Base-by-base conservation (phyloP, 2,797 vertebrate genomes). In the Rhinatrema bivittatum region DNA sequence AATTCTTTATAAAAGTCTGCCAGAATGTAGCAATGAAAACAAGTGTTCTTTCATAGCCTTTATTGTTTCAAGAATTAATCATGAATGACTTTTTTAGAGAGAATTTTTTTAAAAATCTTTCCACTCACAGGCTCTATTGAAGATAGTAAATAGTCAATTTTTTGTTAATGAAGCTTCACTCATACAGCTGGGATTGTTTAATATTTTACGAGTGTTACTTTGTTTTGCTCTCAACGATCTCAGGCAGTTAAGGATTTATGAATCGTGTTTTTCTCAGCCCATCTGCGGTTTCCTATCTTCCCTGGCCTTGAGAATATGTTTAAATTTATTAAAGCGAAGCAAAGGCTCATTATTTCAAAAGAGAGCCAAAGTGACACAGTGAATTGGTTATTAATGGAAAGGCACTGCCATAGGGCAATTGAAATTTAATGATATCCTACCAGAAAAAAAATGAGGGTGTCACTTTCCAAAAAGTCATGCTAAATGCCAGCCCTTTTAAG, bases 401-500 rank as follows among this genome's bases (percentile, higher is more conserved):
- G 87, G 89, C 90, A 88, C 92, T 92, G 96, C 94, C 94, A 97
- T 91, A 84, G 88, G 94, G 96, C 91, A 91, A 94, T 94, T 94
- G 94, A 94, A 95, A 97, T 97, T 96, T 95, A 98, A 98, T 98
- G 93, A 97, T 94, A 97, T 93, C 93, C 91, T 93, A 91, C 91
- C 87, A 95, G 96, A 94, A 99, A 90, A 96, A 97, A 98, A 97
- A 98, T 94, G 93, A 96, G 91, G 89, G 94, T 97, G 96, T 99
- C 96, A 96, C 91, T 97, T 96, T 98, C 91, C 91, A 89, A 98
- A 99, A 99, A 99, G 96, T 99, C 95, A 99, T 89, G 93, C 89
- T 94, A 99, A 99, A 99, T 99, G 95, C 96, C 96, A 98, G 91
- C 91, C 89, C 97, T 91, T 99, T 96, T 95, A 97, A 93, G 93